Evolutionary conservation across 1,140 invertebrate species (phyloP), one percentile per base, ranked within the genome.

Genomic region (Drosophila micromelanica): DNA sequence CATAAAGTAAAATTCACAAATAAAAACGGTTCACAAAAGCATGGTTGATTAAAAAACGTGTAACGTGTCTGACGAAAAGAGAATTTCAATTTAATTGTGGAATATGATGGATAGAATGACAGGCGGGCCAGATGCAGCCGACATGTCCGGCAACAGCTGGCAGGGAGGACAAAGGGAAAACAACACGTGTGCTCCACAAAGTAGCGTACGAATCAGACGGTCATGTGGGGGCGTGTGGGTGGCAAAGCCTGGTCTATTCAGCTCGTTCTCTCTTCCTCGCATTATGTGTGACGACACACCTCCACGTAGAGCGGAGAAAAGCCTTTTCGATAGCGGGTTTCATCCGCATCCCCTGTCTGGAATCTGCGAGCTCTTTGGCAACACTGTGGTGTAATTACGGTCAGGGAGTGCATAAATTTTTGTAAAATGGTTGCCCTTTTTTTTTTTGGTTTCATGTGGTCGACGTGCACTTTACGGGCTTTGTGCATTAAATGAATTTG

Each of bases 401-500:
- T 89, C 78, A 56, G 40, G 46, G 63, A 89, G 74, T 78, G 76
- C 54, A 87, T 82, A 81, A 67, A 86, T 81, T 86, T 74, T 64
- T 87, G 78, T 87, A 76, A 82, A 86, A 78, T 70, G 71, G 74
- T 72, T 15, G 23, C 38, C 54, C 42, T 59, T 67, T 49, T 71
- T 52, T 42, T 49, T 59, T 42, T 48, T 32, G 17, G 17, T 55
- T 8, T 1, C 42, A 12, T 63, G 42, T 56, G 42, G 20, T 40
- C 37, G 51, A 35, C 37, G 46, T 70, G 75, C 82, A 87, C 67
- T 86, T 76, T 77, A 57, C 65, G 76, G 61, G 84, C 77, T 80
- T 86, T 85, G 80, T 86, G 81, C 81, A 68, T 65, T 86, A 71
- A 71, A 79, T 82, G 79, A 87, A 87, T 89, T 87, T 89, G 84